Conservation (phyloP, 1,140 invertebrate genomes). For the Sarcophaga peregrina region DNA sequence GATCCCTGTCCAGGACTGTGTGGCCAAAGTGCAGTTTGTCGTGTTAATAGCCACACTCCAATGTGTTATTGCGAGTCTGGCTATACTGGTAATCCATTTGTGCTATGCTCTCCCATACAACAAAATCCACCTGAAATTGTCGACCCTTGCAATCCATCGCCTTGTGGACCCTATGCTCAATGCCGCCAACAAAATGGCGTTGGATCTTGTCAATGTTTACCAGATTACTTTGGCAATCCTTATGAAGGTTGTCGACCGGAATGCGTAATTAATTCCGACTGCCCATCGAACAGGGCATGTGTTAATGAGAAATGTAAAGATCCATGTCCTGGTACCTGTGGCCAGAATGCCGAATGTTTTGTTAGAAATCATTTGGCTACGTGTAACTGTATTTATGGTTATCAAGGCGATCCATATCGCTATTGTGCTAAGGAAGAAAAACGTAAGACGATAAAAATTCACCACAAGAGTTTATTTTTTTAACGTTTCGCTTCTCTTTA, state of each 20-base stretch:
- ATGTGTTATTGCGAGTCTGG: constrained; percentile 76
- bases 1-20: constrained; percentile 83
- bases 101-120: constrained; percentile 66
- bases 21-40: constrained; percentile 77
- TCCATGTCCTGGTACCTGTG: constrained; percentile 70
- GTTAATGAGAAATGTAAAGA: constrained; percentile 72
- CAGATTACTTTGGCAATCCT: constrained; percentile 70
- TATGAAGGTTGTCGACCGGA: constrained; percentile 72
- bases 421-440: constrained; percentile 66
- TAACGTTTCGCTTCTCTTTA: constrained; percentile 47
- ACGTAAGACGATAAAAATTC: constrained; percentile 52
- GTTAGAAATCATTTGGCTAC: constrained; percentile 80
- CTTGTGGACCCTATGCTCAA: constrained; percentile 71
- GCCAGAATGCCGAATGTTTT: constrained; percentile 77
- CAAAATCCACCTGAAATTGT: constrained; percentile 61
- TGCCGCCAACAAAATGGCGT: constrained; percentile 68
- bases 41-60: constrained; percentile 79
- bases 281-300: constrained; percentile 69
- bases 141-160: constrained; percentile 70
- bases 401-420: constrained; percentile 77
- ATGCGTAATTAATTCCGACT: constrained; percentile 71
- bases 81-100: constrained; percentile 79
- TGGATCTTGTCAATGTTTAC: constrained; percentile 68
- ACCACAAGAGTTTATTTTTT: background rate
- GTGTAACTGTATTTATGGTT: constrained; percentile 76